These are phyloP conservation scores for Pangasianodon hypophthalmus DNA, from an alignment of 2,113 vertebrate genomes.

Conservation along the genomic window DNA sequence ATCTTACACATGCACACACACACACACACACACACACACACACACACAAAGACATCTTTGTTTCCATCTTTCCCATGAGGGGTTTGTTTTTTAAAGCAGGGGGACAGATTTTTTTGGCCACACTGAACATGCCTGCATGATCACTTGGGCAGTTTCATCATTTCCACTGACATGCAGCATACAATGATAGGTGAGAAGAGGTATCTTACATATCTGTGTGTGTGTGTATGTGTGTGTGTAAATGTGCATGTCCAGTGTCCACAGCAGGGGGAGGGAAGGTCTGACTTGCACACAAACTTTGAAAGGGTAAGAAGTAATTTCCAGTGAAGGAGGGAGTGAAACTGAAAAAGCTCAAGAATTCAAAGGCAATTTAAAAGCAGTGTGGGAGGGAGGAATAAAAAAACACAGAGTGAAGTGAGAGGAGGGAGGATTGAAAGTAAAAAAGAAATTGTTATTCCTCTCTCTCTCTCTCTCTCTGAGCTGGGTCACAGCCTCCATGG, in stretches of 20 bases:
- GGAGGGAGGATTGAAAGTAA: conserved; percentile 76
- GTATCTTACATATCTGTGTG: conserved; percentile 11
- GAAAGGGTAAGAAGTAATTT: conserved; percentile 80
- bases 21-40: neutral
- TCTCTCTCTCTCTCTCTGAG: conserved; percentile 50
- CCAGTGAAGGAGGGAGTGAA: conserved; percentile 75
- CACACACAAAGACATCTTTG: conserved; percentile 26
- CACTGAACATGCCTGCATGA: neutral
- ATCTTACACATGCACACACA: conserved; percentile 2
- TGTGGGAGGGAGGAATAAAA: conserved; percentile 81
- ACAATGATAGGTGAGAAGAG: neutral
- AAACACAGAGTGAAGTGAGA: conserved; percentile 73
- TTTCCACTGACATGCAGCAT: conserved; percentile 12
- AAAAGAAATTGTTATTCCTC: conserved; percentile 76
- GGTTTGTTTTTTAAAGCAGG: neutral
- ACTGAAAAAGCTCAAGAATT: conserved; percentile 82
- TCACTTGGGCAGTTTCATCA: conserved; percentile 4
- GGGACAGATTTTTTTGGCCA: neutral
- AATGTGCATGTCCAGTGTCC: conserved; percentile 25
- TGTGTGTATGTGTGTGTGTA: conserved; percentile 35
- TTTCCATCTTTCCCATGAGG: conserved; percentile 1
- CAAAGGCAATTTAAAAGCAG: conserved; percentile 83
- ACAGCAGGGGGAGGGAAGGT: conserved; percentile 65
- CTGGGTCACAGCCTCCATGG: conserved; percentile 74
- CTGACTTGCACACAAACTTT: conserved; percentile 73